Evolutionary conservation across 1,140 invertebrate species (phyloP).

Genomic region (Drosophila orosa): DNA sequence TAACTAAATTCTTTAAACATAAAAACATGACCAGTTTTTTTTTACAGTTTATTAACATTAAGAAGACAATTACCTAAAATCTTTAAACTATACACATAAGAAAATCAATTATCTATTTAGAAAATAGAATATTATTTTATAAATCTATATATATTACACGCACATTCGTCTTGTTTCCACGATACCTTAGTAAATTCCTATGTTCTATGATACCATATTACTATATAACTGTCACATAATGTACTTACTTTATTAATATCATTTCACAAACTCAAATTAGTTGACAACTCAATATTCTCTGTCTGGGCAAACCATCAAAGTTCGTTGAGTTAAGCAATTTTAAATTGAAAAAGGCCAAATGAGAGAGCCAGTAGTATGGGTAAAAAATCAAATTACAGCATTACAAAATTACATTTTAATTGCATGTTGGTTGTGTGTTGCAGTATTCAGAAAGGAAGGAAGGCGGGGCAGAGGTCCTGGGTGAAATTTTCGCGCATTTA

Average conservation of each 20-base stretch:
- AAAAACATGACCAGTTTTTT: no score
- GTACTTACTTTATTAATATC: not conserved
- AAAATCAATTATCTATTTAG: no score
- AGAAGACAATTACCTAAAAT: no score
- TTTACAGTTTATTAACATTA: no score
- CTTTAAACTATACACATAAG: no score
- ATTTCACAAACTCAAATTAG: constrained; percentile 40
- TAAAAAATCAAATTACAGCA: constrained; percentile 50
- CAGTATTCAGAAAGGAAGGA: not conserved
- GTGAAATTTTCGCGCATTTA: constrained; percentile 66
- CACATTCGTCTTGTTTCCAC: no score
- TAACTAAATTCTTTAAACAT: no score
- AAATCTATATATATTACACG: no score
- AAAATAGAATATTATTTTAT: no score
- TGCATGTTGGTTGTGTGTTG: constrained; percentile 24
- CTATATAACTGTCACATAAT: not conserved
- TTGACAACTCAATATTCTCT: constrained; percentile 1
- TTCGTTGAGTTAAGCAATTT: constrained; percentile 6
- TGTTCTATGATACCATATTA: not conserved
- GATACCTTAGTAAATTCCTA: not conserved
- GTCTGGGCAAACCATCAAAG: not conserved
- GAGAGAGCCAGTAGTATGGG: not conserved
- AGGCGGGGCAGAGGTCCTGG: not conserved
- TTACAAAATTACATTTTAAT: constrained; percentile 56
- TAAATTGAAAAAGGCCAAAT: constrained; percentile 7